Evolutionary conservation across 2,113 vertebrate species (phyloP).

Genomic region (Ophiodon elongatus): DNA sequence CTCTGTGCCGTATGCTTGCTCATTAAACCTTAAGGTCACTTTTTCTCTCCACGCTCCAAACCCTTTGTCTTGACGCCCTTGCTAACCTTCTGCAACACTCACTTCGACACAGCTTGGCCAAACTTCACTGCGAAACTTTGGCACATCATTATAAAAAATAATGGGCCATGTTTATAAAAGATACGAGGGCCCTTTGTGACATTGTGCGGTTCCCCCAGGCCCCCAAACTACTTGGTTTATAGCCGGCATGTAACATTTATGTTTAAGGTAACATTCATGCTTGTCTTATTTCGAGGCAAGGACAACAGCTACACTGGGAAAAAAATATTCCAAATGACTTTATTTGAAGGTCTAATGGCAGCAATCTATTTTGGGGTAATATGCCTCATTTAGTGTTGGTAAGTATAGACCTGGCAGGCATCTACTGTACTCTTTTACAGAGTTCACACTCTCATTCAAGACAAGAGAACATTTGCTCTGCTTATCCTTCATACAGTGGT

Average conservation of each 20-base stretch:
- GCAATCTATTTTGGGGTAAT: conserved; percentile 58
- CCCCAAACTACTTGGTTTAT: conserved; percentile 66
- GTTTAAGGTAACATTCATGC: conserved; percentile 78
- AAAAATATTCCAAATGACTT: conserved; percentile 62
- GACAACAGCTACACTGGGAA: conserved; percentile 57
- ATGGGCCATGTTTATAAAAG: conserved; percentile 70
- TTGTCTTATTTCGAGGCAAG: conserved; percentile 73
- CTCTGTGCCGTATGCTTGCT: conserved; percentile 46
- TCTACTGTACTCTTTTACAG: conserved; percentile 27
- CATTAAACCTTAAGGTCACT: conserved; percentile 76
- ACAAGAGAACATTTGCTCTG: conserved; percentile 39
- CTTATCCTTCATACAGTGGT: conserved; percentile 48
- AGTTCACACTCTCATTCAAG: conserved; percentile 24
- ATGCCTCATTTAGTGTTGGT: conserved; percentile 60
- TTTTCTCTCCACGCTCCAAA: conserved; percentile 45
- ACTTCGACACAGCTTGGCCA: conserved; percentile 65
- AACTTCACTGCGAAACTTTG: conserved; percentile 71
- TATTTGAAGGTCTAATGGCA: conserved; percentile 67
- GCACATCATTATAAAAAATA: conserved; percentile 75
- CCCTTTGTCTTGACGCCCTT: conserved; percentile 64
- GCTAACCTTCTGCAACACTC: conserved; percentile 62
- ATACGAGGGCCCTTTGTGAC: conserved; percentile 62
- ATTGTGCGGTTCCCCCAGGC: conserved; percentile 60
- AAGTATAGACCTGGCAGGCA: conserved; percentile 39
- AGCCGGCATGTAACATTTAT: conserved; percentile 56